A percentile compares a stretch with the other conserved stretches of the same genome.
These are phyloP conservation scores for Drosophila rubida DNA, from an alignment of 2,888 invertebrate species.

Conservation along the genomic window DNA sequence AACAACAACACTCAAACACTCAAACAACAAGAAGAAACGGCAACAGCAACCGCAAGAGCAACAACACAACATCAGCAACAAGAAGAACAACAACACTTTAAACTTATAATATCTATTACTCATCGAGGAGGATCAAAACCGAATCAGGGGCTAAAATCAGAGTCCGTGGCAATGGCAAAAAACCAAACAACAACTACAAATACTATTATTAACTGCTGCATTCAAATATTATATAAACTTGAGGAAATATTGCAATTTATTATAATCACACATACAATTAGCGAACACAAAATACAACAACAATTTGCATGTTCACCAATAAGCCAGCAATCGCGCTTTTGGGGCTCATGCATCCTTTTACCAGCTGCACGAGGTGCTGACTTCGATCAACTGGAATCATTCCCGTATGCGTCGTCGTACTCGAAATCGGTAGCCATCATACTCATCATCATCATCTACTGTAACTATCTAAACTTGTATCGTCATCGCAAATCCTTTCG, in stretches of 20 bases:
- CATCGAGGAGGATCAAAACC: constrained; percentile 62
- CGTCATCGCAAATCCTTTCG: constrained; percentile 85
- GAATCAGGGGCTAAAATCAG: constrained; percentile 34
- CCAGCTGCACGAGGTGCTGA: constrained; percentile 17
- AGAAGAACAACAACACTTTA: constrained; percentile 38
- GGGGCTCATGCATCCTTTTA: constrained; percentile 24
- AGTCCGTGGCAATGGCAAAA: constrained; percentile 51
- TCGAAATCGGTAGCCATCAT: constrained; percentile 43
- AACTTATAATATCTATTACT: constrained; percentile 63
- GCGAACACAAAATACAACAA: constrained; percentile 22
- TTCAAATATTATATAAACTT: constrained; percentile 75
- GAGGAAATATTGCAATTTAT: constrained; percentile 78
- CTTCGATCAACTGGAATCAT: constrained; percentile 38
- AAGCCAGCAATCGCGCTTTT: constrained; percentile 2
- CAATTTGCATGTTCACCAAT: constrained; percentile 13
- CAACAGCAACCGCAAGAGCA: constrained; percentile 44
- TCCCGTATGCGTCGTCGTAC: constrained; percentile 33
- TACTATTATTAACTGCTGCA: constrained; percentile 47
- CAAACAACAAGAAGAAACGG: constrained; percentile 47
- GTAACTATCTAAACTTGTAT: constrained; percentile 83
- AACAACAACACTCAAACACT: constrained; percentile 49
- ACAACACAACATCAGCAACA: constrained; percentile 49
- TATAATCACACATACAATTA: constrained; percentile 72
- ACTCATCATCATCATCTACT: constrained; percentile 81
- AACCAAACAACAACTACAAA: constrained; percentile 27